Conservation (phyloP, 1,140 invertebrate genomes). For the Notospermus geniculatus region DNA sequence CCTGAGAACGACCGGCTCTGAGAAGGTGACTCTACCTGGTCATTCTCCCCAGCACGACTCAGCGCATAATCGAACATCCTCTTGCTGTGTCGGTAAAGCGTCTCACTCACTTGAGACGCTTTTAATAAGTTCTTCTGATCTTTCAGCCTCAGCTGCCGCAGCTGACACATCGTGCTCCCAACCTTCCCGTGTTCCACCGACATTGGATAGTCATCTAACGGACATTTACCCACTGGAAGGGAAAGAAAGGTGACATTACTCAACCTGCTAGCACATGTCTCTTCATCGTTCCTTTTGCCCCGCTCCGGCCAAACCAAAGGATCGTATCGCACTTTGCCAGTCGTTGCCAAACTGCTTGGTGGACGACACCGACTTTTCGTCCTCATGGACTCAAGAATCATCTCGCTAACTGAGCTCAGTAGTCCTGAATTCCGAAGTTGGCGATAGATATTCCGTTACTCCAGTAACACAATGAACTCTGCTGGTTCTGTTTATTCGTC, state of each 20-base stretch:
- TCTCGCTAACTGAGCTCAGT: no score
- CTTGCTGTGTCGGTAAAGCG: not conserved
- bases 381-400: no score
- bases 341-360: no score
- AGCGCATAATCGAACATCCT: constrained; percentile 3
- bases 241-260: constrained; percentile 1
- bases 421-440: no score
- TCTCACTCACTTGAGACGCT: not conserved
- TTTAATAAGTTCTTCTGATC: not conserved
- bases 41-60: not conserved
- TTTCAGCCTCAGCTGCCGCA: not conserved
- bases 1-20: not conserved
- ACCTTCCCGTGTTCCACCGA: not conserved
- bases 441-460: no score
- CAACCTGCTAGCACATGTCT: no score
- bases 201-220: constrained; percentile 6
- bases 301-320: no score
- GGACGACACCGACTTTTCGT: no score
- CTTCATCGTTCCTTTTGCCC: no score
- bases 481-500: no score
- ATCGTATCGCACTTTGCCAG: no score
- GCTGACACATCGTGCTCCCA: not conserved
- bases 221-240: constrained; percentile 3
- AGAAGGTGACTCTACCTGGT: not conserved
- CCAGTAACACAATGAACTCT: no score